Conservation (phyloP, 1,140 invertebrate species). For the Mactra quadrangularis region DNA sequence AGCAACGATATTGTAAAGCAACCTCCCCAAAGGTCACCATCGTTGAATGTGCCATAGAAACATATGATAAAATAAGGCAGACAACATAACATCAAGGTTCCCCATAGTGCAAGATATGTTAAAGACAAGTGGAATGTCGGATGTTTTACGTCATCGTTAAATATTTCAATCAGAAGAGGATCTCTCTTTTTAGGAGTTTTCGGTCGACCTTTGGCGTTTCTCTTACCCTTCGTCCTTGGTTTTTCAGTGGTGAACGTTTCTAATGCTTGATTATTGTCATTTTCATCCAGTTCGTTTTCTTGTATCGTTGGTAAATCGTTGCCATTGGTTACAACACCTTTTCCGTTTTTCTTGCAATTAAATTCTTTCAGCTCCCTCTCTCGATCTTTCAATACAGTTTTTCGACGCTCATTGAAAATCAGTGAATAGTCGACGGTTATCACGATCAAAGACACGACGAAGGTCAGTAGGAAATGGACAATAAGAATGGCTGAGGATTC, state of each 20-base stretch:
- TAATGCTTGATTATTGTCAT: neutral
- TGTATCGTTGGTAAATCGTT: constrained; percentile 5
- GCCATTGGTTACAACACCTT: neutral
- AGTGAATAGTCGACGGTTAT: constrained; percentile 22
- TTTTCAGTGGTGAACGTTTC: neutral
- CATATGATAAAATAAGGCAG: constrained; percentile 21
- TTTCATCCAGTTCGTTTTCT: constrained; percentile 19
- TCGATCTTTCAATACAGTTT: neutral
- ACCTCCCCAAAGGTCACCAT: constrained; percentile 17
- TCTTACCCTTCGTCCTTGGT: neutral
- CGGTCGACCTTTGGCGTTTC: neutral
- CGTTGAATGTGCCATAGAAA: constrained; percentile 7
- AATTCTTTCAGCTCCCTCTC: neutral
- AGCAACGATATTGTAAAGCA: constrained; percentile 12
- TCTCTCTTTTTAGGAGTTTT: neutral
- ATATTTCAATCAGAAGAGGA: constrained; percentile 41
- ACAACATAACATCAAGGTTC: neutral
- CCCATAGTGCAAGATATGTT: constrained; percentile 43
- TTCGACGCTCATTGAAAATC: constrained; percentile 33
- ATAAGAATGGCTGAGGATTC: constrained; percentile 15
- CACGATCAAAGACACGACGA: neutral
- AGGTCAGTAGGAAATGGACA: constrained; percentile 33
- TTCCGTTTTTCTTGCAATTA: neutral
- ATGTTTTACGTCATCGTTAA: constrained; percentile 44
- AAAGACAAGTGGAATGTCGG: constrained; percentile 41